Evolutionary conservation across 2,113 vertebrate genomes (phyloP), one percentile per base, ranked within the genome.

Genomic region (Menura novaehollandiae): DNA sequence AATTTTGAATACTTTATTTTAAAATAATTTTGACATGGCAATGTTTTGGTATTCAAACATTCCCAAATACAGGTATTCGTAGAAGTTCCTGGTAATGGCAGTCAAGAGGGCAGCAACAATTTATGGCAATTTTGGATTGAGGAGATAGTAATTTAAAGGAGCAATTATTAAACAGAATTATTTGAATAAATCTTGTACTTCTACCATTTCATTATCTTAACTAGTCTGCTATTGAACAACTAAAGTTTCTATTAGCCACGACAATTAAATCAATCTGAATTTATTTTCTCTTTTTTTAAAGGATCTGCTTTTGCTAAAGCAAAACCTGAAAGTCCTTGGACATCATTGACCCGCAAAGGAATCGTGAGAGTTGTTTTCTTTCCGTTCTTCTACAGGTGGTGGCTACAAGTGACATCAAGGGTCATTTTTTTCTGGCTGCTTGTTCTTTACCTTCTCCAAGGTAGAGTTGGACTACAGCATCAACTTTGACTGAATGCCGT

Each of bases 251-350:
- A 7, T 84, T 77, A 55, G 11, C 19, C 9, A 4, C 67, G 81
- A 78, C 18, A 64, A 15, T 84, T 23, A 77, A 89, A 71, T 74
- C 32, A 19, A 64, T 88, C 0, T 1, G 41, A 12, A 41, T 79
- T 71, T 91, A 0, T 77, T 69, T 72, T 94, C 30, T 85, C 60
- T 83, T 85, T 96, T 90, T 96, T 85, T 96, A 47, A 91, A 99
- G 99, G 99, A 16, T 99, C 99, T 82, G 99, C 99, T 33, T 99
- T 99, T 98, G 99, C 99, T 82, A 99, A 99, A 96, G 99, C 99
- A 96, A 99, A 99, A 97, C 99, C 99, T 22, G 99, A 99, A 98
- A 99, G 99, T 95, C 99, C 99, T 12, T 99, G 99, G 99, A 99
- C 99, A 15, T 99, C 99, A 47, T 98, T 99, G 97, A 99, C 99